Conservation (phyloP, 2,888 invertebrate genomes). For the Gnatocerus cornutus region DNA sequence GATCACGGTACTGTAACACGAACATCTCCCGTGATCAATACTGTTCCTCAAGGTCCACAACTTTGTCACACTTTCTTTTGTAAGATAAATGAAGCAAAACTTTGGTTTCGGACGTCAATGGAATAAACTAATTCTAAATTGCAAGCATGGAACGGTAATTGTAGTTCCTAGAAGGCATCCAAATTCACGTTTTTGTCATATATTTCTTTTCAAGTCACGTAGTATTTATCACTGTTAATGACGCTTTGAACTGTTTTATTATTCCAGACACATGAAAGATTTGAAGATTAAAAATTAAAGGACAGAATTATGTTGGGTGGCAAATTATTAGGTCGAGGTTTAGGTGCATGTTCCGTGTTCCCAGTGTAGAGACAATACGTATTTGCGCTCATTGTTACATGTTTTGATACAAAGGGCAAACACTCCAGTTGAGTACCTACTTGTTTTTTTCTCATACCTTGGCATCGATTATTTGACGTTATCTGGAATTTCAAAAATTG, state of each 20-base stretch:
- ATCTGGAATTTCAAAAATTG: too few relatives aligned
- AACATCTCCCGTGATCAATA: constrained; percentile 10
- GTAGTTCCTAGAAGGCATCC: background rate
- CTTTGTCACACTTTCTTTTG: constrained; percentile 7
- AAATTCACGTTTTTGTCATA: background rate
- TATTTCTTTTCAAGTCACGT: constrained; percentile 1
- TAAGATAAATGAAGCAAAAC: constrained; percentile 5
- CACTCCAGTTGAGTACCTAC: too few relatives aligned
- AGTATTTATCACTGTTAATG: background rate
- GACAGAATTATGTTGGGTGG: background rate
- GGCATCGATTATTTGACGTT: too few relatives aligned
- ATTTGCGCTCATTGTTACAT: too few relatives aligned
- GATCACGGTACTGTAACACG: background rate
- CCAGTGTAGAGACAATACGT: too few relatives aligned
- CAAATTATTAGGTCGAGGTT: constrained; percentile 4
- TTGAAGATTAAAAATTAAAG: too few relatives aligned
- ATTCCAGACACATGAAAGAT: too few relatives aligned
- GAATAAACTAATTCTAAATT: background rate
- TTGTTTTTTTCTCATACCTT: too few relatives aligned
- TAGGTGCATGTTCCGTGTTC: background rate
- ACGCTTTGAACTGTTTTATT: background rate
- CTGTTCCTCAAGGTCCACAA: constrained; percentile 1
- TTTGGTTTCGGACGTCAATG: constrained; percentile 2
- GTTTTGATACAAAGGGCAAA: too few relatives aligned
- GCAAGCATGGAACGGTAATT: background rate